Base-by-base conservation (phyloP, 2,888 invertebrate genomes). In the Tetranychus truncatus region DNA sequence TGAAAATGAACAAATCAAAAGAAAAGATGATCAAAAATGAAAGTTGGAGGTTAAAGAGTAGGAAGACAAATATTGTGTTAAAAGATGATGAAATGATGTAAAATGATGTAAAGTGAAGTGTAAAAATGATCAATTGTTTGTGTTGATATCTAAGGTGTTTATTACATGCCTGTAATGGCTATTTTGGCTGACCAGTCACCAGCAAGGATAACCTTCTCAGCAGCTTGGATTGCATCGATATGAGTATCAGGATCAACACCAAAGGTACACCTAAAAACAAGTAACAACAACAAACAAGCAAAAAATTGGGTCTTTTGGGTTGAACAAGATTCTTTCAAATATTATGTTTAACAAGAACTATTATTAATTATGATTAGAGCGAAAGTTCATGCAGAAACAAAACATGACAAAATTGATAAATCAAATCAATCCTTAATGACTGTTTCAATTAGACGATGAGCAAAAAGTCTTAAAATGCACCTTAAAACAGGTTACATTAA, bases 141-240 rank as follows among this genome's bases (percentile, higher is more conserved):
- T n/a, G 20, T 34, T 67, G 15, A 7, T 74, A 20, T 55, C 45
- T 72, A 78, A 15, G 11, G 15, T 55, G 11, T 15, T 55, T 55
- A 15, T 55, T 55, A 55, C 55, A 55, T 90, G 95, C 95, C 95
- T 93, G 95, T 95, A 84, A 95, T 95, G 86, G 94, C 94, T 88
- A 95, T 93, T 90, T 95, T 95, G 89, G 94, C 94, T 86, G 95
- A 95, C 95, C 95, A 95, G 83, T 95, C 95, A 86, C 95, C 95
- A 87, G 95, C 95, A 85, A 95, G 91, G 86, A 95, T 95, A 87
- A 92, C 90, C 87, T 90, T 91, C 88, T 95, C 92, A 84, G 94
- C 93, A 87, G 94, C 93, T 87, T 94, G 93, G 87, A 95, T 89
- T 86, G 91, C 91, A 89, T 93, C 93, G 87, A 93, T 91, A 88